These are phyloP conservation scores for Progne subis DNA, from an alignment of 2,113 vertebrate genomes.

Conservation along the genomic window DNA sequence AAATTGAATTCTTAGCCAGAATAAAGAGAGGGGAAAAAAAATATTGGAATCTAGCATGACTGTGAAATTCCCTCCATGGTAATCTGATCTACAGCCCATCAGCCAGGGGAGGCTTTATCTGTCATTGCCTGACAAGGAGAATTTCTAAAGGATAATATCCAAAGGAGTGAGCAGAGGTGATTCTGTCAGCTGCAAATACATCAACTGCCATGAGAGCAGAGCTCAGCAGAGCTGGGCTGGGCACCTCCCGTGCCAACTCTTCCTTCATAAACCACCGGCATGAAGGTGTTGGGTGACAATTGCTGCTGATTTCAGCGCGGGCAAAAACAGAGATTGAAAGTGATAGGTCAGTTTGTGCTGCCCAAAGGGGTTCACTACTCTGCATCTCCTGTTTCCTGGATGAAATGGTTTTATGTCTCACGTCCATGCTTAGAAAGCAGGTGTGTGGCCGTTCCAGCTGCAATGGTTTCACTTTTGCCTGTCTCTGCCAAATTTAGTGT, in stretches of 20 bases:
- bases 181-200: neutral
- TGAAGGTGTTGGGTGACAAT: neutral
- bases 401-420: neutral
- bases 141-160: neutral
- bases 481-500: neutral
- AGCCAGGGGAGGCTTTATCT: neutral
- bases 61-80: conserved; percentile 1
- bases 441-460: neutral
- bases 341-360: neutral
- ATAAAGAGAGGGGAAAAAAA: neutral
- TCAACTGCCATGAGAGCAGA: accelerated
- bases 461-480: neutral
- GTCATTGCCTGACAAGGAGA: neutral
- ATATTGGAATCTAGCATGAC: neutral
- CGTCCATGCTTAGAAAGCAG: neutral
- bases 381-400: neutral
- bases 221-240: too few species aligned
- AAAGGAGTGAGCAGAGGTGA: neutral
- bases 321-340: neutral
- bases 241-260: neutral
- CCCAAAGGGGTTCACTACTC: neutral
- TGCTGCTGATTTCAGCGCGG: neutral
- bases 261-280: neutral
- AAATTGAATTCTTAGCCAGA: conserved; percentile 31
- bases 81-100: neutral